These are phyloP conservation scores for Heloderma charlesbogerti DNA, from an alignment of 2,113 vertebrate species.

Conservation along the genomic window DNA sequence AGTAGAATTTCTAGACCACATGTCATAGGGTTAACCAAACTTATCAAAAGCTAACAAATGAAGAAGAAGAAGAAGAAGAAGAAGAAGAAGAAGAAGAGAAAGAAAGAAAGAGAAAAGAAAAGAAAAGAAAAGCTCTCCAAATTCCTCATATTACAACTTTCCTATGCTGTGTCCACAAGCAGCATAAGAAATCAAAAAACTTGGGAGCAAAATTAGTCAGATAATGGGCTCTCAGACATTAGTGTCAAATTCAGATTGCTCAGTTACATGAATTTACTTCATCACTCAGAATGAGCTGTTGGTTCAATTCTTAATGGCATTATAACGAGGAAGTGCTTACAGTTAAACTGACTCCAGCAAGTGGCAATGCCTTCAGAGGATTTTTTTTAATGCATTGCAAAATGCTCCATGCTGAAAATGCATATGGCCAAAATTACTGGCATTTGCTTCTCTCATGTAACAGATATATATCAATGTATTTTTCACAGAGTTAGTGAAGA, in stretches of 20 bases:
- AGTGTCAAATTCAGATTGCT: constrained; percentile 47
- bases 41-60: constrained; percentile 33
- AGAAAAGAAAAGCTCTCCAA: too few species aligned
- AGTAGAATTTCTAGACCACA: background rate
- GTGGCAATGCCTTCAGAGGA: constrained; percentile 48
- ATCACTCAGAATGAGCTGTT: constrained; percentile 55
- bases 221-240: constrained; percentile 3
- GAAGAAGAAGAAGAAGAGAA: too few species aligned
- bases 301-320: constrained; percentile 61
- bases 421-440: constrained; percentile 41
- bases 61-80: too few species aligned
- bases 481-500: background rate
- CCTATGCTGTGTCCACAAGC: constrained; percentile 20
- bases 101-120: too few species aligned
- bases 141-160: constrained; percentile 19
- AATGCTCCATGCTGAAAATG: constrained; percentile 51
- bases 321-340: constrained; percentile 64
- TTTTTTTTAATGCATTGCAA: constrained; percentile 56
- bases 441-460: constrained; percentile 53
- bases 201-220: constrained; percentile 13
- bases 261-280: constrained; percentile 33
- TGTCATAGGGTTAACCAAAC: background rate
- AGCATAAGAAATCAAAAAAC: constrained; percentile 38
- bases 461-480: constrained; percentile 23
- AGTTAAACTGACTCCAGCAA: constrained; percentile 57